A percentile compares a stretch with the other conserved stretches of the same genome.
These are phyloP conservation scores for Temnothorax ravouxi DNA, from an alignment of 2,888 invertebrate genomes.

Conservation along the genomic window DNA sequence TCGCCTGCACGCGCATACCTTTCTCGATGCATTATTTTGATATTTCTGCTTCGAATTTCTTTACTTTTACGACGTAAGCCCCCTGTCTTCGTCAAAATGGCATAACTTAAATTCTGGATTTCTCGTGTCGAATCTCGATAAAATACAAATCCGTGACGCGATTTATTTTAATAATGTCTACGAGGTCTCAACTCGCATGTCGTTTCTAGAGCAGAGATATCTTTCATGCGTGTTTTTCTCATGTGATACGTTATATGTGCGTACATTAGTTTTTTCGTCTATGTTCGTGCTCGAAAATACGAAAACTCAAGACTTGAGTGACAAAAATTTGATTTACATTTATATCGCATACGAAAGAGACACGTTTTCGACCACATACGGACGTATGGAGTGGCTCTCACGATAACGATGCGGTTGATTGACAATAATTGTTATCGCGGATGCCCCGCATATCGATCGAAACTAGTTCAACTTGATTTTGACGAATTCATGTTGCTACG, in stretches of 20 bases:
- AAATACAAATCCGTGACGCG: not conserved
- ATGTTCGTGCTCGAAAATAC: not conserved
- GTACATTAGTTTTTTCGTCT: not conserved
- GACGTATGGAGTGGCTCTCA: constrained; percentile 53
- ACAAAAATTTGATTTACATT: constrained; percentile 38
- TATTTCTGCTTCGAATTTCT: not conserved
- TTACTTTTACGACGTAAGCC: not conserved
- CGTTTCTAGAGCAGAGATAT: not conserved
- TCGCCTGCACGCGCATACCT: not conserved
- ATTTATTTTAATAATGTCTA: not conserved
- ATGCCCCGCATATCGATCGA: constrained; percentile 58
- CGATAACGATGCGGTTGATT: constrained; percentile 62
- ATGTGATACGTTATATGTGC: not conserved
- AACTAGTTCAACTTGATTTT: constrained; percentile 51
- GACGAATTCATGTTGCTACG: constrained; percentile 27
- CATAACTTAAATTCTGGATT: not conserved
- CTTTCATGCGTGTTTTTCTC: not conserved
- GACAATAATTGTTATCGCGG: constrained; percentile 61
- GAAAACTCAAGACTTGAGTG: not conserved
- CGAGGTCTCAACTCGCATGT: not conserved
- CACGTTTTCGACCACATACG: constrained; percentile 42
- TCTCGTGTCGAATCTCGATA: not conserved
- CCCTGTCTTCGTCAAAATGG: not conserved
- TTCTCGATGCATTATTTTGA: not conserved
- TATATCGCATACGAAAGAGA: constrained; percentile 23